Evolutionary conservation across 2,797 vertebrate genomes (phyloP).

Genomic region (Hippopotamyrus pictus): DNA sequence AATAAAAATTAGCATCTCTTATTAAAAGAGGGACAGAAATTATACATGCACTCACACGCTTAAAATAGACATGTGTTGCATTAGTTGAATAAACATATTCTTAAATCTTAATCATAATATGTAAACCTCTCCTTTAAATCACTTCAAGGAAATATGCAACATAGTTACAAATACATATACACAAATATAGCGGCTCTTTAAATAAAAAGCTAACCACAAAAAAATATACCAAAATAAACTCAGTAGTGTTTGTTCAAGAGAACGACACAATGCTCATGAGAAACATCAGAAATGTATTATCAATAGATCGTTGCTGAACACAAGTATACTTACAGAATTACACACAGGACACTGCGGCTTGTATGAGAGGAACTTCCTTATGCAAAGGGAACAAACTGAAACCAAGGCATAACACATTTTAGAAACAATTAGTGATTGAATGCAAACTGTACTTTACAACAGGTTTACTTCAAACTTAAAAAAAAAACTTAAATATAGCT

Average conservation of each 20-base stretch:
- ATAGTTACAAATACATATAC: not conserved
- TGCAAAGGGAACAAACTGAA: constrained; percentile 91
- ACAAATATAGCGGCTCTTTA: not conserved
- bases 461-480: not conserved
- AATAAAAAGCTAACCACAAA: not conserved
- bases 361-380: constrained; percentile 84
- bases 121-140: not conserved
- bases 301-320: not conserved
- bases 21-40: not conserved
- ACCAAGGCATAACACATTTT: constrained; percentile 24
- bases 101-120: not conserved
- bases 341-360: constrained; percentile 87
- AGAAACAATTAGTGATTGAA: not conserved
- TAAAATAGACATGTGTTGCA: not conserved
- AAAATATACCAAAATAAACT: not conserved
- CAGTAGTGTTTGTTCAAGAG: not conserved
- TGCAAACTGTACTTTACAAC: not conserved
- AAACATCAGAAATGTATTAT: not conserved
- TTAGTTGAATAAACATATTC: not conserved
- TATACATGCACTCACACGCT: not conserved
- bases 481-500: not conserved
- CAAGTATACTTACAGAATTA: constrained; percentile 72
- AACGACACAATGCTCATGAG: not conserved
- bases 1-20: not conserved
- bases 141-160: not conserved